Evolutionary conservation across 1,140 invertebrate genomes (phyloP).

Genomic region (Bathynomus jamesi): DNA sequence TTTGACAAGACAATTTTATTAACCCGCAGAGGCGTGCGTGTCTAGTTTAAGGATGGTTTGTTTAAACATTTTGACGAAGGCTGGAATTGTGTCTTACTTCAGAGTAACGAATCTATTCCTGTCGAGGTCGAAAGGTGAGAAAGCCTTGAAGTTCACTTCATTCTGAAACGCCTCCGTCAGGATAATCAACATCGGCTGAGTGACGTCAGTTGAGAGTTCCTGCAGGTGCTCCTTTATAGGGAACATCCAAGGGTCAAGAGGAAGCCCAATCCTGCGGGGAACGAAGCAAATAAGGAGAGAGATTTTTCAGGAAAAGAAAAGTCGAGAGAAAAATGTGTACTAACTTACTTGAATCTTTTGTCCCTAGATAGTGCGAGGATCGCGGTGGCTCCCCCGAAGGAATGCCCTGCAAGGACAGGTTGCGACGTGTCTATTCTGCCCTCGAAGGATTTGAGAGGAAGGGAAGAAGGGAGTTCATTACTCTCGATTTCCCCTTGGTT

Average conservation of each 20-base stretch:
- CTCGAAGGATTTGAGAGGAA: conserved; percentile 43
- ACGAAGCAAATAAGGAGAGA: not conserved
- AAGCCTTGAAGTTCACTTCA: conserved; percentile 50
- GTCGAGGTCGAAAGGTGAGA: conserved; percentile 45
- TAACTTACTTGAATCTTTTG: conserved; percentile 50
- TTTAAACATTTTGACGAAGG: no score
- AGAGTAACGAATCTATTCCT: conserved; percentile 37
- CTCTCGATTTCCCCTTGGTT: conserved; percentile 48
- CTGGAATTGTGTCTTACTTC: conserved; percentile 28
- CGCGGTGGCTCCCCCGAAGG: conserved; percentile 58
- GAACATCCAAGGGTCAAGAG: conserved; percentile 63
- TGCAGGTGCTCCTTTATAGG: conserved; percentile 51
- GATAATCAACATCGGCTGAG: conserved; percentile 54
- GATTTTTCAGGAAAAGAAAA: not conserved
- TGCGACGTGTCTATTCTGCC: conserved; percentile 50
- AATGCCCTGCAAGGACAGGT: conserved; percentile 55
- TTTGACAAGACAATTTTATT: no score
- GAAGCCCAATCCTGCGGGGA: conserved; percentile 47
- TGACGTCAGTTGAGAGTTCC: conserved; percentile 45
- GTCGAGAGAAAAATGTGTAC: not conserved
- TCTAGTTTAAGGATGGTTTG: no score
- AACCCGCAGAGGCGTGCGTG: no score
- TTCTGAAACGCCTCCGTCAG: conserved; percentile 62
- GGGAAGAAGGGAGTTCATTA: conserved; percentile 50
- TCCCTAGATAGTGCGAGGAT: conserved; percentile 51